phyloP scores from a whole-genome alignment of 2,113 vertebrate species.

The Takifugu flavidus region DNA sequence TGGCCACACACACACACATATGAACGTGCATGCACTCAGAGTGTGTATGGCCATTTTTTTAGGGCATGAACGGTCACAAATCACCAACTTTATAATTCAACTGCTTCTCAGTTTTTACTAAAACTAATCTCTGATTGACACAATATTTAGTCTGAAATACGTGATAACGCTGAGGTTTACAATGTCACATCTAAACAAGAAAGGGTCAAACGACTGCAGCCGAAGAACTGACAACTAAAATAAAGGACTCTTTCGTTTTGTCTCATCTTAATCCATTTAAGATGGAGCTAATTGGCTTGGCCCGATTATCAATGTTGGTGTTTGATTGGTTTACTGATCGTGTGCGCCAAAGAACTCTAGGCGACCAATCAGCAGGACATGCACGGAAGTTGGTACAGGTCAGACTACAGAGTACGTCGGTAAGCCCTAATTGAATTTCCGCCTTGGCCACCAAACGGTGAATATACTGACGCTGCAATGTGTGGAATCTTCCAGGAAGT shows the following conservation, averaged over 20 bases:
- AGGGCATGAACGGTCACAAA: conserved; percentile 8
- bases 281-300: conserved; percentile 35
- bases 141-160: not conserved
- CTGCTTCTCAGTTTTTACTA: conserved; percentile 7
- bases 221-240: conserved; percentile 3
- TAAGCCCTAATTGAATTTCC: conserved; percentile 48
- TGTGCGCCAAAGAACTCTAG: not conserved
- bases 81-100: conserved; percentile 2
- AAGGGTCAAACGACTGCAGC: not conserved
- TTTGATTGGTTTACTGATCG: conserved; percentile 46
- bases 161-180: not conserved
- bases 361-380: conserved; percentile 3
- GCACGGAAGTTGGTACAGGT: conserved; percentile 6
- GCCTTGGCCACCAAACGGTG: conserved; percentile 24
- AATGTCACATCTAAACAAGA: not conserved
- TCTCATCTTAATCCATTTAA: conserved; percentile 9
- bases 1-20: conserved; percentile 24
- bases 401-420: conserved; percentile 5
- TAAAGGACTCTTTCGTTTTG: conserved; percentile 1
- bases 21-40: not conserved
- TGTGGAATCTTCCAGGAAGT: conserved; percentile 22
- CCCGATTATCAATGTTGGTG: conserved; percentile 12
- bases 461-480: not conserved
- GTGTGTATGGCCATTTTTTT: not conserved
- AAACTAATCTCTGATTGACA: not conserved